Conservation (phyloP, 2,797 vertebrate genomes). For the Artibeus lituratus region DNA sequence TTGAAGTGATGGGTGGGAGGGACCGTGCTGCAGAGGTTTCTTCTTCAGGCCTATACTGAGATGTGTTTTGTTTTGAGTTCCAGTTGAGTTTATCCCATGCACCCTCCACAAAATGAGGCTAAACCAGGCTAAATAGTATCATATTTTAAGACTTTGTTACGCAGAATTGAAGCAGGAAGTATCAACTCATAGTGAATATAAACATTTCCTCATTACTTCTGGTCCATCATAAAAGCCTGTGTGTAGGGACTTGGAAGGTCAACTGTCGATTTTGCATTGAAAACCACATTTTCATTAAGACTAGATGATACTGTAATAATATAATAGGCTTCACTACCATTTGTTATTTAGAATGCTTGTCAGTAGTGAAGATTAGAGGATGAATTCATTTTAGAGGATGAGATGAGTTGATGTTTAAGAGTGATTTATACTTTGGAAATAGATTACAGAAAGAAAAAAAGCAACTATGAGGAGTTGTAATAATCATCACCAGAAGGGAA, state of each 20-base stretch:
- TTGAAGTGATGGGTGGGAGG: not conserved
- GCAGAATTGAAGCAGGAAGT: not conserved
- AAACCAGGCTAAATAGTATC: not conserved
- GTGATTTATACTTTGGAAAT: slow-evolving; percentile 4
- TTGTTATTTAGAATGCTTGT: slow-evolving; percentile 12
- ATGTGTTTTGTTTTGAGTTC: not conserved
- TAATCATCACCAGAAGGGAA: not conserved
- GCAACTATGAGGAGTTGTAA: not conserved
- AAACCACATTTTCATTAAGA: slow-evolving; percentile 28
- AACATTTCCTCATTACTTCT: not conserved
- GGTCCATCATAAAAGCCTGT: slow-evolving; percentile 12
- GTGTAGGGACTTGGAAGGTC: not conserved
- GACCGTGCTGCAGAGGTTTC: not conserved
- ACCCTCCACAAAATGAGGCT: not conserved
- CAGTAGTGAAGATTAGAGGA: slow-evolving; percentile 1
- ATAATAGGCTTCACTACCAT: not conserved
- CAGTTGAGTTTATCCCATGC: not conserved
- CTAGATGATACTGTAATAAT: not conserved
- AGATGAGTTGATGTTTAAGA: not conserved
- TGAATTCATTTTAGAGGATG: slow-evolving; percentile 17
- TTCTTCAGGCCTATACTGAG: not conserved
- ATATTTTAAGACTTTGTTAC: not conserved
- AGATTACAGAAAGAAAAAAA: not conserved
- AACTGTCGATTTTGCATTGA: slow-evolving; percentile 18
- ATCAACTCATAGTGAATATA: not conserved